Base-by-base conservation (phyloP, 2,888 invertebrate species). In the Melinaea marsaeus region DNA sequence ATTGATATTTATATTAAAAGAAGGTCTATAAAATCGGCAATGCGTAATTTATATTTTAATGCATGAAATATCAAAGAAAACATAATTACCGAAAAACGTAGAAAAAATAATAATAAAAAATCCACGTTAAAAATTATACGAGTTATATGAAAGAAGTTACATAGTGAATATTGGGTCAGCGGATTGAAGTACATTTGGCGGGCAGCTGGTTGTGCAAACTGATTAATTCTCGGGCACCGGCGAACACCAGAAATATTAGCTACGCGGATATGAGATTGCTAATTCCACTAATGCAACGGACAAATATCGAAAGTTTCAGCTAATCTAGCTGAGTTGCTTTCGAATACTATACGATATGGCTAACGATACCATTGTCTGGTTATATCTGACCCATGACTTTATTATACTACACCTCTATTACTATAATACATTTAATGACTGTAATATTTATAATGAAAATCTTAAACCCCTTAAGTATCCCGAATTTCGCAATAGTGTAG, bases 261-360 rank as follows among this genome's bases (percentile, higher is more conserved):
- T 79, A 72, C 76, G 73, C 81, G 79, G 82, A 83, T 86, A 85
- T 85, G 88, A 88, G 88, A 90, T 88, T 89, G 83, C 85, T 90
- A 90, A 90, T 90, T 85, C 84, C 85, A 79, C 87, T 90, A 90
- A 90, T 90, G 90, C 90, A 86, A 79, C 75, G 83, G 81, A 88
- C 88, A 88, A 88, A 88, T 86, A 87, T 81, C 79, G 74, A 77
- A 77, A 81, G 79, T 81, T 84, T 75, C 78, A 76, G 73, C 77
- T 76, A 75, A 77, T 68, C 70, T 69, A 70, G 74, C 79, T 77
- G 74, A 79, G 76, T 79, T 77, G 77, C 77, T 77, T 75, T 76
- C 73, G 75, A 74, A 82, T 74, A 68, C 61, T 55, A 63, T 70
- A 69, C 68, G 32, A 32, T 32, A 32, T 69, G 65, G 71, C 72